These are phyloP conservation scores for Gastrophryne carolinensis DNA, from an alignment of 2,797 vertebrate genomes.

Conservation along the genomic window DNA sequence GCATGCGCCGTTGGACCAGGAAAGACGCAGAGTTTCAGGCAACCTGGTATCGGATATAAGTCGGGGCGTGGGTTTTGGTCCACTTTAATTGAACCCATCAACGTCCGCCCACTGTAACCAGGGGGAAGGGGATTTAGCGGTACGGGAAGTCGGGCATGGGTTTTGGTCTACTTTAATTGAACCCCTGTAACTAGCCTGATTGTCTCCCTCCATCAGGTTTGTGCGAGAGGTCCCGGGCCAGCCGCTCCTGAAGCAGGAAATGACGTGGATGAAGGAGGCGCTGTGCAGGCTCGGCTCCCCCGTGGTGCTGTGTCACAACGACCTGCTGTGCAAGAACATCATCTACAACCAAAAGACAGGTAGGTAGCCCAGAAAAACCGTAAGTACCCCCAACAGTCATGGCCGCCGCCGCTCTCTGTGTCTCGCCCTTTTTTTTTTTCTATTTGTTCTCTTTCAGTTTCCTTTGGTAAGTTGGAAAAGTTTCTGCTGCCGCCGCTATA, in stretches of 20 bases:
- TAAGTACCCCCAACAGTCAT: conserved; percentile 47
- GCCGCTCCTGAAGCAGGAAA: conserved; percentile 83
- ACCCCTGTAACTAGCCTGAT: too few relatives aligned
- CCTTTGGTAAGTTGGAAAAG: conserved; percentile 26
- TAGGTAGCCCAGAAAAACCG: conserved; percentile 71
- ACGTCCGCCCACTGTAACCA: too few relatives aligned
- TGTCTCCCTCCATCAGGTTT: conserved; percentile 76
- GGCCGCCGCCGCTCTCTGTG: too few relatives aligned
- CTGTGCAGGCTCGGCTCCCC: conserved; percentile 90
- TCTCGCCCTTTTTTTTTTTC: not conserved
- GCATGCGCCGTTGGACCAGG: too few relatives aligned
- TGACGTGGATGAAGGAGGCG: conserved; percentile 91
- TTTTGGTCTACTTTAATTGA: too few relatives aligned
- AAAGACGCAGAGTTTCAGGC: too few relatives aligned
- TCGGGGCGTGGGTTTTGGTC: too few relatives aligned
- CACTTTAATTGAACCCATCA: too few relatives aligned
- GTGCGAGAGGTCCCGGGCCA: conserved; percentile 80
- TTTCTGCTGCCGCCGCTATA: too few relatives aligned
- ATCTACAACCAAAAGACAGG: conserved; percentile 91
- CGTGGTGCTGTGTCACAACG: conserved; percentile 98
- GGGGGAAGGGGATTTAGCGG: too few relatives aligned
- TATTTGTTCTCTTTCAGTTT: not conserved
- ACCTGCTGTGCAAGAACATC: conserved; percentile 98
- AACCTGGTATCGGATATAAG: too few relatives aligned
- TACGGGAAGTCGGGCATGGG: too few relatives aligned